Evolutionary conservation across 1,140 invertebrate genomes (phyloP).

Genomic region (Heliconius himera): DNA sequence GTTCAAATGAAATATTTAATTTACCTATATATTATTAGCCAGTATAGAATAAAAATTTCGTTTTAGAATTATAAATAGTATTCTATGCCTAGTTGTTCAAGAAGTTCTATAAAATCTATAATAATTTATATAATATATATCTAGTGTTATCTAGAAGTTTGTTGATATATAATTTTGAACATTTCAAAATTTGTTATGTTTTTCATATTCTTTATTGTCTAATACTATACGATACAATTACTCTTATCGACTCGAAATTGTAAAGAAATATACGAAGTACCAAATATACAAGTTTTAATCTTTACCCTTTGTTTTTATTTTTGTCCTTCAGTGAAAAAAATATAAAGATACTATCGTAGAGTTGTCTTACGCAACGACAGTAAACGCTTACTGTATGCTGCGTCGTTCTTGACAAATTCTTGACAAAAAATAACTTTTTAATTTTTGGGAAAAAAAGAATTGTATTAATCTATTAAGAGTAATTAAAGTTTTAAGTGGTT

Average conservation of each 20-base stretch:
- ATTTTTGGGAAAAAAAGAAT: no score
- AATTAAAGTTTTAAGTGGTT: no score
- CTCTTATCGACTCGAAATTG: constrained; percentile 75
- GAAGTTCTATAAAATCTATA: constrained; percentile 71
- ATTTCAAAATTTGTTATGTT: constrained; percentile 52
- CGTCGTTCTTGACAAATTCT: no score
- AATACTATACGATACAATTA: constrained; percentile 68
- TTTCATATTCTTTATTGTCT: constrained; percentile 68
- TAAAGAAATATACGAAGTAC: constrained; percentile 80
- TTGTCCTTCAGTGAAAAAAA: not conserved
- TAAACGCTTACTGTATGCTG: no score
- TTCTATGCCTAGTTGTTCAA: constrained; percentile 69
- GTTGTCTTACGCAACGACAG: no score
- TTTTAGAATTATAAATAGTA: constrained; percentile 63
- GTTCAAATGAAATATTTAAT: constrained; percentile 37
- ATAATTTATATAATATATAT: constrained; percentile 65
- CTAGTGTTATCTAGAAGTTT: constrained; percentile 45
- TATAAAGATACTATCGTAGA: no score
- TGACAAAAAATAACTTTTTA: no score
- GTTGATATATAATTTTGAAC: constrained; percentile 35
- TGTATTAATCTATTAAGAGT: no score
- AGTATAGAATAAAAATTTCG: constrained; percentile 32
- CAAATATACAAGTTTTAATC: constrained; percentile 81
- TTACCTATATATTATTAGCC: constrained; percentile 2
- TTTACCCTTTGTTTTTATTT: constrained; percentile 55